These are phyloP conservation scores for Epinephelus lanceolatus DNA, from an alignment of 2,113 vertebrate genomes.

Conservation along the genomic window DNA sequence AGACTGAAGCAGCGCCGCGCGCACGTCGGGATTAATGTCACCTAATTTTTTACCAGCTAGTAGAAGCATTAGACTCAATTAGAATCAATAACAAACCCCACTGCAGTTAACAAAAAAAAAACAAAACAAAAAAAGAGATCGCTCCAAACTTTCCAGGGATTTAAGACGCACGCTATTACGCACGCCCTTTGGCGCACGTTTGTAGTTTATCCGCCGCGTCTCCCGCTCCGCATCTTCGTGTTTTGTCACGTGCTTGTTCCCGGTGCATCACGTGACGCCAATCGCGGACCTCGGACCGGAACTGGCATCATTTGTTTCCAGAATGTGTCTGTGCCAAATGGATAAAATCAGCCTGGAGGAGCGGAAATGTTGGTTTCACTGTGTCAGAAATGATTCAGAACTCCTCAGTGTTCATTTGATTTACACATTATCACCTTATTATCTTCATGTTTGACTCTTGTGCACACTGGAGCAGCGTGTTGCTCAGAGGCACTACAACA, in stretches of 20 bases:
- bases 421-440: neutral
- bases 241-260: neutral
- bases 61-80: neutral
- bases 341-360: neutral
- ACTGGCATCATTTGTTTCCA: neutral
- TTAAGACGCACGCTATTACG: conserved; percentile 28
- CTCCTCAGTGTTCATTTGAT: neutral
- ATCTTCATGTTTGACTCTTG: neutral
- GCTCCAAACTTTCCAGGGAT: neutral
- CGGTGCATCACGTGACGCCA: conserved; percentile 16
- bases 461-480: neutral
- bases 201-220: neutral
- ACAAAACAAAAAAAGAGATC: neutral
- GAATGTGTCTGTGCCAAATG: neutral
- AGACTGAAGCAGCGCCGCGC: neutral
- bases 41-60: neutral
- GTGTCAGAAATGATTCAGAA: neutral
- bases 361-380: neutral
- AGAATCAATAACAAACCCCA: neutral
- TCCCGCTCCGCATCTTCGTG: neutral
- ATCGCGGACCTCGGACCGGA: neutral
- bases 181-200: neutral
- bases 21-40: neutral
- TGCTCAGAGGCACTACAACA: no score
- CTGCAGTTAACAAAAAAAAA: neutral